phyloP scores from a whole-genome alignment of 1,140 invertebrate species.

The Psix sp. region DNA sequence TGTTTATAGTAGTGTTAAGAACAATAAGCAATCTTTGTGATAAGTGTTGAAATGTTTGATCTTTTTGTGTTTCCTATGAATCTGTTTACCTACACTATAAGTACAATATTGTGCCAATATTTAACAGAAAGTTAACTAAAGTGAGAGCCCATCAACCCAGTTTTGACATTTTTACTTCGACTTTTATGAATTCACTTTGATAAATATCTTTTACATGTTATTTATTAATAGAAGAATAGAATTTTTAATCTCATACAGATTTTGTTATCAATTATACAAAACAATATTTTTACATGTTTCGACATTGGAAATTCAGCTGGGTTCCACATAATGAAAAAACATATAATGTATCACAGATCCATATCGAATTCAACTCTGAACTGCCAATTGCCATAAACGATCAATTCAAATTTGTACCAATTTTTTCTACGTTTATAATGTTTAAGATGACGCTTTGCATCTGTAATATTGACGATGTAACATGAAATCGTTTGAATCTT shows the following conservation, averaged over 20 bases:
- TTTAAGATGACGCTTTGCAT: conserved; percentile 30
- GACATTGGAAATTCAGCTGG: conserved; percentile 26
- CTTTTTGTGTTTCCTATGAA: conserved; percentile 27
- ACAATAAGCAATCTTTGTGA: conserved; percentile 47
- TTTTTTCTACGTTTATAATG: conserved; percentile 11
- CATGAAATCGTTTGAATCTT: no score
- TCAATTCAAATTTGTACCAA: conserved; percentile 9
- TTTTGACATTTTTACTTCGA: background rate
- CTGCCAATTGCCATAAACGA: conserved; percentile 40
- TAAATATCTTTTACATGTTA: no score
- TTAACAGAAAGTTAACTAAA: conserved; percentile 69
- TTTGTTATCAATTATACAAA: conserved; percentile 1
- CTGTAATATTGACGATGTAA: background rate
- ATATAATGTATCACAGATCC: conserved; percentile 37
- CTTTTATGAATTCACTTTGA: no score
- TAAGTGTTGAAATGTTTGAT: conserved; percentile 36
- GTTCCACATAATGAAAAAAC: conserved; percentile 13
- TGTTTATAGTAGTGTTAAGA: conserved; percentile 44
- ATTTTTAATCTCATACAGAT: background rate
- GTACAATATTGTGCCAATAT: conserved; percentile 77
- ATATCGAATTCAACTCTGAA: conserved; percentile 41
- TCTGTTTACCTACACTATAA: conserved; percentile 68
- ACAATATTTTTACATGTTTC: background rate
- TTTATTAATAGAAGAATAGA: background rate
- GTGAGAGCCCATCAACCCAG: conserved; percentile 47